Evolutionary conservation across 2,113 vertebrate genomes (phyloP).

Genomic region (Aleadryas rufinucha): DNA sequence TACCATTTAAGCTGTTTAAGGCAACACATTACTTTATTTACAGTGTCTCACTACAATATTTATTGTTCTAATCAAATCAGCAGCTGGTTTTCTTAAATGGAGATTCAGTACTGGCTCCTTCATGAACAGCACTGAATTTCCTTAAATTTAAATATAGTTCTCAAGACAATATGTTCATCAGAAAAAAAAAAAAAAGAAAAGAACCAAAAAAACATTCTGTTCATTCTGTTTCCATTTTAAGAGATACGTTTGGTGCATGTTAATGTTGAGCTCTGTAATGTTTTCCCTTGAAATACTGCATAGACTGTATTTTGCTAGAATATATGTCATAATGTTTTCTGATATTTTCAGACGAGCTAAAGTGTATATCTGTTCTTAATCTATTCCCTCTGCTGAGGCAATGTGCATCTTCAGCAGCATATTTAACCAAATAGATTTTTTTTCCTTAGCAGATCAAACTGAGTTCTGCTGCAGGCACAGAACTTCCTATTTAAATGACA

Average conservation of each 20-base stretch:
- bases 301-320: not conserved
- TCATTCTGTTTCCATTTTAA: not conserved
- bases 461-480: slow-evolving; percentile 67
- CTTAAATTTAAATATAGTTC: slow-evolving; percentile 31
- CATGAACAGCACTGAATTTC: not conserved
- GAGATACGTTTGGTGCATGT: not conserved
- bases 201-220: not conserved
- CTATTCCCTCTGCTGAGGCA: slow-evolving; percentile 60
- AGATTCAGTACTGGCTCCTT: not conserved
- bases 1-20: not conserved
- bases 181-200: not conserved
- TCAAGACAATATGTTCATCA: slow-evolving; percentile 39
- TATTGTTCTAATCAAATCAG: slow-evolving; percentile 34
- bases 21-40: slow-evolving; percentile 24
- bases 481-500: slow-evolving; percentile 74
- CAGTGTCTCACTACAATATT: slow-evolving; percentile 24
- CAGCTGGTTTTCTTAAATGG: slow-evolving; percentile 15
- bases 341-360: slow-evolving; percentile 60
- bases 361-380: slow-evolving; percentile 62
- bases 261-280: not conserved
- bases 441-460: slow-evolving; percentile 61
- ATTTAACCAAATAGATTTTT: slow-evolving; percentile 75
- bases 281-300: slow-evolving; percentile 9
- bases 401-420: slow-evolving; percentile 65
- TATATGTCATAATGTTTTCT: slow-evolving; percentile 59